phyloP scores from a whole-genome alignment of 2,888 invertebrate species.

The Fissipunctia ypsillon region DNA sequence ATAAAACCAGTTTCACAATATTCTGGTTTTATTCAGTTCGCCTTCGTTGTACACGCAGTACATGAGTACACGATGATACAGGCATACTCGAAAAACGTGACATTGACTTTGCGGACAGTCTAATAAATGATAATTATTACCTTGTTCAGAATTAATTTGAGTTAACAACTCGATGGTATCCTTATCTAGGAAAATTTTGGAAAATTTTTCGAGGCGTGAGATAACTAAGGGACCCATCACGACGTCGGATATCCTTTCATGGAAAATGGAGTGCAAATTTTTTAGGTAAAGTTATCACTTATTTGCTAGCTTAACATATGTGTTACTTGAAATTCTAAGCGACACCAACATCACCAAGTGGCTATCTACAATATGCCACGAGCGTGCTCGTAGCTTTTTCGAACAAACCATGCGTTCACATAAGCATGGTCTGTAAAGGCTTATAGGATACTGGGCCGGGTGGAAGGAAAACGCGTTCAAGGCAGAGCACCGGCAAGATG shows the following conservation, averaged over 20 bases:
- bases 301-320: conserved; percentile 9
- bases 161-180: conserved; percentile 30
- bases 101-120: conserved; percentile 50
- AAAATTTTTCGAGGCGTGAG: conserved; percentile 11
- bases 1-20: conserved; percentile 46
- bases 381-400: no score
- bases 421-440: no score
- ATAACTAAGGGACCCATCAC: conserved; percentile 12
- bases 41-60: conserved; percentile 24
- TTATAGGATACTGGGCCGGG: no score
- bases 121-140: conserved; percentile 51
- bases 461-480: no score
- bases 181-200: conserved; percentile 13
- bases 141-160: conserved; percentile 43
- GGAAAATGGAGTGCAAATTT: neutral
- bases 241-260: conserved; percentile 33
- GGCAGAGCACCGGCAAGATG: no score
- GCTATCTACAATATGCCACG: no score
- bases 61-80: neutral
- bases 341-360: no score
- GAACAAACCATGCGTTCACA: no score
- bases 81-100: conserved; percentile 39
- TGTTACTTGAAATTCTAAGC: conserved; percentile 25
- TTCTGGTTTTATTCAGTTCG: conserved; percentile 42
- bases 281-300: conserved; percentile 13